A percentile compares a stretch with the other conserved stretches of the same genome.
phyloP scores from a whole-genome alignment of 2,113 vertebrate species.

The Heterotis niloticus region DNA sequence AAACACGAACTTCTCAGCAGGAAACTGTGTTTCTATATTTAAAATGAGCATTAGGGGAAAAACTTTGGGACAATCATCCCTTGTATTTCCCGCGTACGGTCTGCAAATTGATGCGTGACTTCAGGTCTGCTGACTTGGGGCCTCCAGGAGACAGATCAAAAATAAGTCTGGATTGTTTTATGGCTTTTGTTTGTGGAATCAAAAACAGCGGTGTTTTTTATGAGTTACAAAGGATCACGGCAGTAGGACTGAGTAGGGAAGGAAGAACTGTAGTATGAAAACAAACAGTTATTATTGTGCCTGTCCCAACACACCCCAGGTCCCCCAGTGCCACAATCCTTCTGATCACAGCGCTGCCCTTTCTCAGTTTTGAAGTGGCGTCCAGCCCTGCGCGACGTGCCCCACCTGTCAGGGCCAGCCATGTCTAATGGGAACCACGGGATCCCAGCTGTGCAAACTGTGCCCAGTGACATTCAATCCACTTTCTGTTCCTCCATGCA shows the following conservation, averaged over 20 bases:
- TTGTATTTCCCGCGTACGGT: background rate
- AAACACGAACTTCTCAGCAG: background rate
- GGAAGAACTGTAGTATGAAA: background rate
- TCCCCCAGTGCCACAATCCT: background rate
- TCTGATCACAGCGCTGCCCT: background rate
- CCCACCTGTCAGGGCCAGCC: too few relatives aligned
- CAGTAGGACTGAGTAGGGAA: background rate
- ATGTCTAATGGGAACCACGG: too few relatives aligned
- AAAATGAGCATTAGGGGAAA: background rate
- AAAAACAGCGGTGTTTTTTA: background rate
- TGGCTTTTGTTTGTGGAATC: background rate
- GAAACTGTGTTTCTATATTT: background rate
- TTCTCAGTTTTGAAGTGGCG: background rate
- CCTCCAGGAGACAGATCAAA: background rate
- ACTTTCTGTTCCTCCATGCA: too few relatives aligned
- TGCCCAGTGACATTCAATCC: too few relatives aligned
- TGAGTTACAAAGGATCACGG: background rate
- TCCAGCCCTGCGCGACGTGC: background rate
- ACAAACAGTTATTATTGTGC: background rate
- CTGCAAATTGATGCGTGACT: background rate
- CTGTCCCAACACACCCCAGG: too few relatives aligned
- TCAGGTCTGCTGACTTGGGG: slow-evolving; percentile 3
- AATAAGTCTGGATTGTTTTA: background rate
- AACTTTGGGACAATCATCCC: background rate
- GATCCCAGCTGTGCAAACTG: too few relatives aligned